Evolutionary conservation across 2,113 vertebrate species (phyloP).

Genomic region (Apodemus sylvaticus): DNA sequence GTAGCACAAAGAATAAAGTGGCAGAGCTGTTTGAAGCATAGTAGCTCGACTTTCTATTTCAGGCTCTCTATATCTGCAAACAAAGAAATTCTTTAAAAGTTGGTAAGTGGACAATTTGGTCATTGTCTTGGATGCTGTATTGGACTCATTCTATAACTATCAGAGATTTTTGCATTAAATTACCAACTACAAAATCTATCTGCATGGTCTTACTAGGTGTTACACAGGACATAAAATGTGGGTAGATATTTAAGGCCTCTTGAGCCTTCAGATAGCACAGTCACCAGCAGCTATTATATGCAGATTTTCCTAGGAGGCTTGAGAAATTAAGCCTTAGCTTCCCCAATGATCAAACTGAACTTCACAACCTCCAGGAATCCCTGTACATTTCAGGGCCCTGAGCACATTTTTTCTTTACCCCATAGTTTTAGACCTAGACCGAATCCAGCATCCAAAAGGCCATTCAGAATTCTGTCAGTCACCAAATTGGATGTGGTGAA

Average conservation of each 20-base stretch:
- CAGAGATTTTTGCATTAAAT: background rate
- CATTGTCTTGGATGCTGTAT: background rate
- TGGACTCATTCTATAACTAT: background rate
- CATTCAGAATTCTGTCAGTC: conserved; percentile 25
- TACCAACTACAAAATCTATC: background rate
- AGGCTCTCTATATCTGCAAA: background rate
- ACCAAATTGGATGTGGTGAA: background rate
- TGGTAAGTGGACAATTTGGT: background rate
- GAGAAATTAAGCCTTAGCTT: background rate
- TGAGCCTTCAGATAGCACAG: background rate
- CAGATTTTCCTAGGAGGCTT: background rate
- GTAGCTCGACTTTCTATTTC: background rate
- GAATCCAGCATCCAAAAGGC: background rate
- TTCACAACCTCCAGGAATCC: background rate
- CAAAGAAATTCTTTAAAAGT: conserved; percentile 8
- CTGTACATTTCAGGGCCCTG: background rate
- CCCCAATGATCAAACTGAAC: background rate
- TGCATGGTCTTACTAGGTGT: background rate
- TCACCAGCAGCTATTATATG: background rate
- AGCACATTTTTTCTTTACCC: background rate
- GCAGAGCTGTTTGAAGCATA: background rate
- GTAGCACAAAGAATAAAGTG: background rate
- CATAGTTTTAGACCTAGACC: background rate
- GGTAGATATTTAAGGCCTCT: background rate
- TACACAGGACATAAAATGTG: background rate